These are phyloP conservation scores for Vulpes lagopus DNA, from an alignment of 2,113 vertebrate species.

Conservation along the genomic window DNA sequence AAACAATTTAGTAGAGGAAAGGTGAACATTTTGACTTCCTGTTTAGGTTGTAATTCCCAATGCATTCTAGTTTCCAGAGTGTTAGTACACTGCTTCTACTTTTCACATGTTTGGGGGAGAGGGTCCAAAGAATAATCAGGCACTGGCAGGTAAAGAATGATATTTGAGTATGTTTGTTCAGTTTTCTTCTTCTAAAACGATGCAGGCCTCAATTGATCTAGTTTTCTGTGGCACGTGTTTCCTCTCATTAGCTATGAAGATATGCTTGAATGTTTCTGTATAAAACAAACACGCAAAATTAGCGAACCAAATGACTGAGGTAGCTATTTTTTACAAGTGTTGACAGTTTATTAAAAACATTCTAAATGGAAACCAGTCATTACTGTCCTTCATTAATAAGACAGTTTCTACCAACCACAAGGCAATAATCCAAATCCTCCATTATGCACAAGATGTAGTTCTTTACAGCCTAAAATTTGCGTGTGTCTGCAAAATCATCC, in stretches of 20 bases:
- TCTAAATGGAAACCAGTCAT: slow-evolving; percentile 80
- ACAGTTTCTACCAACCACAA: slow-evolving; percentile 75
- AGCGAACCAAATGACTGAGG: slow-evolving; percentile 39
- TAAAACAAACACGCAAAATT: slow-evolving; percentile 68
- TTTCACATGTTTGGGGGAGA: neutral
- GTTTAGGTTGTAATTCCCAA: neutral
- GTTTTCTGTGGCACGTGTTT: neutral
- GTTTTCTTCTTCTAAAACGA: neutral
- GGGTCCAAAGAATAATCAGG: neutral
- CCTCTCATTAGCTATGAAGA: neutral
- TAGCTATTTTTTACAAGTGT: slow-evolving; percentile 69
- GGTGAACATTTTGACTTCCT: neutral
- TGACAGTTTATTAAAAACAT: slow-evolving; percentile 76
- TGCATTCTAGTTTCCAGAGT: slow-evolving; percentile 16
- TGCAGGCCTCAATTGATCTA: neutral
- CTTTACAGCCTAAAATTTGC: slow-evolving; percentile 65
- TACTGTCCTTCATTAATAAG: slow-evolving; percentile 76
- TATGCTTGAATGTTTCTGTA: slow-evolving; percentile 53
- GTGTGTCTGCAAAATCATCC: slow-evolving; percentile 65
- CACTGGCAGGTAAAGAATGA: neutral
- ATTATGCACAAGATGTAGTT: slow-evolving; percentile 69
- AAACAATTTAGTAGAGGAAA: neutral
- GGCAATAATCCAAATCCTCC: slow-evolving; percentile 72
- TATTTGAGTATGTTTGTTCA: neutral
- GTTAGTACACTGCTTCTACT: neutral